Evolutionary conservation across 2,888 invertebrate genomes (phyloP).

Genomic region (Rhagonycha lutea): DNA sequence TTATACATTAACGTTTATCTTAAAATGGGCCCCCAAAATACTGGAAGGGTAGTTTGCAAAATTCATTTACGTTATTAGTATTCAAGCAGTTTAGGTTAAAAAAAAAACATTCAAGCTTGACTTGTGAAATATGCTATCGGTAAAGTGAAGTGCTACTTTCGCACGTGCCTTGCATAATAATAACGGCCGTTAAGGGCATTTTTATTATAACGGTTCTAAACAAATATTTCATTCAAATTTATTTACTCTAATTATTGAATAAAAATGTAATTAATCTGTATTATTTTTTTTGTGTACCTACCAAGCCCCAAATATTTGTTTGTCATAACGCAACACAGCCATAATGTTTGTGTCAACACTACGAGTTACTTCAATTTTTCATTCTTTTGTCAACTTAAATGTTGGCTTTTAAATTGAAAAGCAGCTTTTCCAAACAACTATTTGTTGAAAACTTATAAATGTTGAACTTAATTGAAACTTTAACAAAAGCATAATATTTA

Average conservation of each 20-base stretch:
- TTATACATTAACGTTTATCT: constrained; percentile 24
- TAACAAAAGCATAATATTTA: background rate
- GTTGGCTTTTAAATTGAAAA: background rate
- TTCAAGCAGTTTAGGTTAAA: constrained; percentile 27
- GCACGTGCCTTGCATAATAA: constrained; percentile 33
- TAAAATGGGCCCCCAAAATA: constrained; percentile 7
- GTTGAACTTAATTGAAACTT: background rate
- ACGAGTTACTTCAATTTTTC: background rate
- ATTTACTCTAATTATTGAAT: constrained; percentile 14
- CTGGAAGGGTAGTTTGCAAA: constrained; percentile 23
- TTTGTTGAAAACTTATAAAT: background rate
- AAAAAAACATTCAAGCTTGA: constrained; percentile 31
- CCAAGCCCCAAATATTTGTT: constrained; percentile 9
- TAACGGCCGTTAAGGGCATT: constrained; percentile 4
- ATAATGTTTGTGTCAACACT: background rate
- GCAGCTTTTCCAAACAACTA: background rate
- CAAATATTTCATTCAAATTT: constrained; percentile 10
- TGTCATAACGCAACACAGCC: constrained; percentile 8
- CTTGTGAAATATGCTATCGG: constrained; percentile 37
- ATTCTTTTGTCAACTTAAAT: background rate
- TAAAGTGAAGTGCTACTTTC: constrained; percentile 32
- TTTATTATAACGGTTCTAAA: constrained; percentile 9
- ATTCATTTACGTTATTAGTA: constrained; percentile 29
- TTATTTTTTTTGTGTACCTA: constrained; percentile 8
- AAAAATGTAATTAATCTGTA: constrained; percentile 10